Evolutionary conservation across 2,888 invertebrate species (phyloP).

Genomic region (Icerya purchasi): DNA sequence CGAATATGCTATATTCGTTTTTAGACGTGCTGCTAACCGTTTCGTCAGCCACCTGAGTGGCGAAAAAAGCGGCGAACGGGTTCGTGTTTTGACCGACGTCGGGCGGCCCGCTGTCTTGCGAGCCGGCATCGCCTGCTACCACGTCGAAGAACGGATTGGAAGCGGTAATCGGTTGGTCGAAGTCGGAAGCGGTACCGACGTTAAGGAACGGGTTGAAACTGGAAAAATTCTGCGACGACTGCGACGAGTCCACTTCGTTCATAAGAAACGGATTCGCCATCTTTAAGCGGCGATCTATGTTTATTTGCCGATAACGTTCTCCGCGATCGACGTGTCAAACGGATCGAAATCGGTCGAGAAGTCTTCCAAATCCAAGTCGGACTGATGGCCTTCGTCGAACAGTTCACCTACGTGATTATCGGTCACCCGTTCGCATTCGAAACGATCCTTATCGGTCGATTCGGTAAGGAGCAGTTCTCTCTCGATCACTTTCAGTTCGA

Average conservation of each 20-base stretch:
- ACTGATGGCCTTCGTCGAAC: neutral
- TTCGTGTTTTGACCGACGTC: slow-evolving; percentile 26
- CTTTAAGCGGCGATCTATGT: neutral
- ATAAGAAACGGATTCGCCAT: slow-evolving; percentile 57
- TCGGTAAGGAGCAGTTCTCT: slow-evolving; percentile 25
- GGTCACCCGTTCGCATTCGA: too few relatives aligned
- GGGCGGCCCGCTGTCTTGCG: slow-evolving; percentile 34
- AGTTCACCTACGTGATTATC: neutral
- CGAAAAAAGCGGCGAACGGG: slow-evolving; percentile 30
- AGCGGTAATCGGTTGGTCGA: slow-evolving; percentile 20
- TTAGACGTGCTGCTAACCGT: neutral
- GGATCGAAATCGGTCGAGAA: slow-evolving; percentile 31
- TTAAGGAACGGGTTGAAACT: slow-evolving; percentile 44
- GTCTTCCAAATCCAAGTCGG: neutral
- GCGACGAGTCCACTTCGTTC: slow-evolving; percentile 47
- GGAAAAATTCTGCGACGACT: slow-evolving; percentile 32
- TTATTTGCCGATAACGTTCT: too few relatives aligned
- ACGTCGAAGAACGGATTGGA: slow-evolving; percentile 42
- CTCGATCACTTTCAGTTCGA: slow-evolving; percentile 34
- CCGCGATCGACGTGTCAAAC: slow-evolving; percentile 68
- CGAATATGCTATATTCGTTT: neutral
- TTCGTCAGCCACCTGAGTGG: neutral
- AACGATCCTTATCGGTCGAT: neutral
- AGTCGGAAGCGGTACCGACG: slow-evolving; percentile 20
- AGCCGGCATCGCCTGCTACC: slow-evolving; percentile 1